Conservation (phyloP, 2,888 invertebrate genomes). For the Tineola bisselliella region DNA sequence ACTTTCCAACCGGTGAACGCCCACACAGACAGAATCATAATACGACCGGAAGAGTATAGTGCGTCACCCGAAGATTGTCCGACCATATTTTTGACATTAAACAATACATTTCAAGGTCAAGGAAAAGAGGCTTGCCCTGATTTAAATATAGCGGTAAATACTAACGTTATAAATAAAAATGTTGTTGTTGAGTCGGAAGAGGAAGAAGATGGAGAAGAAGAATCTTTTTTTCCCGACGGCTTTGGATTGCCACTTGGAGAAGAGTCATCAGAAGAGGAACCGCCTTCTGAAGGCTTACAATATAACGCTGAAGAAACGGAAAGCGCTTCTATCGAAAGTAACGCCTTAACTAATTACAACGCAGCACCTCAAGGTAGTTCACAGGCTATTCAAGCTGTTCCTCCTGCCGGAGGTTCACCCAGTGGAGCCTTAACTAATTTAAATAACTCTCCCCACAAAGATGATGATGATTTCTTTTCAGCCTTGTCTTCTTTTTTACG, state of each 20-base stretch:
- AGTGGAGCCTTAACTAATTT: constrained; percentile 35
- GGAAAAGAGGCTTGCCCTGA: constrained; percentile 75
- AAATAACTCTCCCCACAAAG: constrained; percentile 26
- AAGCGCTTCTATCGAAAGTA: constrained; percentile 45
- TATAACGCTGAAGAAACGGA: constrained; percentile 40
- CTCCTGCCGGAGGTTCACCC: constrained; percentile 25
- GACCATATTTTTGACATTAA: constrained; percentile 65
- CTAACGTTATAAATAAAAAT: constrained; percentile 72
- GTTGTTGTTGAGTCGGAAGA: constrained; percentile 56
- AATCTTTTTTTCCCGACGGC: constrained; percentile 34
- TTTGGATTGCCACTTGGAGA: constrained; percentile 45
- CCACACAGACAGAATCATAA: constrained; percentile 55
- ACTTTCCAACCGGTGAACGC: constrained; percentile 48
- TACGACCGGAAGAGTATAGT: constrained; percentile 56
- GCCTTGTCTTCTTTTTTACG: constrained; percentile 52
- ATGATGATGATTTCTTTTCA: constrained; percentile 59
- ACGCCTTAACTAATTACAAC: constrained; percentile 44
- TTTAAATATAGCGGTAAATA: constrained; percentile 75
- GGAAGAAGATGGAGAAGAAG: constrained; percentile 36
- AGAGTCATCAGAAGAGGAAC: constrained; percentile 39
- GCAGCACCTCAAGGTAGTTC: constrained; percentile 22
- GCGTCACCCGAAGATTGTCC: constrained; percentile 61
- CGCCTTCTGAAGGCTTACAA: constrained; percentile 35
- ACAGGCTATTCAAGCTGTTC: neutral
- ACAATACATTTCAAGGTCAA: constrained; percentile 62